Conservation (phyloP, 2,888 invertebrate species). For the Seira musarum region DNA sequence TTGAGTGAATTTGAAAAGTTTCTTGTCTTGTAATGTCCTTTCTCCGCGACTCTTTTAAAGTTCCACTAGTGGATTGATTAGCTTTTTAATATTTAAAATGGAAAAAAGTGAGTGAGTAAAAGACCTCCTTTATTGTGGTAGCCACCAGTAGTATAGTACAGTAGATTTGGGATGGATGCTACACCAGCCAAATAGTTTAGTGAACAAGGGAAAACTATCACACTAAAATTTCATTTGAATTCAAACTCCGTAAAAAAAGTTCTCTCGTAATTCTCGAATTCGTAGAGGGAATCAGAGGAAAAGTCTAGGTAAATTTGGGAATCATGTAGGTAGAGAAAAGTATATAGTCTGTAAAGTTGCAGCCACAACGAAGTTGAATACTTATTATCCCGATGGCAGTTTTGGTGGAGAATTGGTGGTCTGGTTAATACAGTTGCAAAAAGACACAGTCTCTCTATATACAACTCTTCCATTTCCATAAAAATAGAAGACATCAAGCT, state of each 20-base stretch:
- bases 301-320: no score
- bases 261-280: constrained; percentile 6
- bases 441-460: background rate
- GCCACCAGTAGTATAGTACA: no score
- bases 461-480: background rate
- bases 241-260: background rate
- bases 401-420: background rate
- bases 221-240: background rate
- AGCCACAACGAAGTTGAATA: background rate
- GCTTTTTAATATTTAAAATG: constrained; percentile 17
- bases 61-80: constrained; percentile 9
- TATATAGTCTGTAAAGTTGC: no score
- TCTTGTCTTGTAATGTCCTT: background rate
- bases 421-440: background rate
- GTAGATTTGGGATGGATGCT: no score
- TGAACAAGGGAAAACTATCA: no score
- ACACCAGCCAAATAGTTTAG: no score
- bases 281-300: background rate
- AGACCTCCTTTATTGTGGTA: no score
- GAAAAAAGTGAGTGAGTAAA: background rate
- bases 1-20: constrained; percentile 7
- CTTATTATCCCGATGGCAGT: background rate
- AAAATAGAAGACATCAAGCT: constrained; percentile 1
- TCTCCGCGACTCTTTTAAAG: background rate
- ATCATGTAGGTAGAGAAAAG: no score